Conservation (phyloP, 2,888 invertebrate genomes). For the Noctua fimbriata region DNA sequence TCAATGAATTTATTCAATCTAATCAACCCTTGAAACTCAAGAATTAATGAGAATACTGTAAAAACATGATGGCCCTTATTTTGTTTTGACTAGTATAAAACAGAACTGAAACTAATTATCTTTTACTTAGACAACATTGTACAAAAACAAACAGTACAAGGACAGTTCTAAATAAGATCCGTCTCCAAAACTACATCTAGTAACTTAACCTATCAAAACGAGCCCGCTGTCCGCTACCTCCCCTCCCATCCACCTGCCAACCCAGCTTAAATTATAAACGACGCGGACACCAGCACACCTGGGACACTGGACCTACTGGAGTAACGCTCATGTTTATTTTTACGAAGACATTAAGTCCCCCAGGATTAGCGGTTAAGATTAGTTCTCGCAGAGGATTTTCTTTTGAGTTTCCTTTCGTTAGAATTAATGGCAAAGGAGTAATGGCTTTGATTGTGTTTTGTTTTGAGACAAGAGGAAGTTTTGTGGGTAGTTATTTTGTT, state of each 20-base stretch:
- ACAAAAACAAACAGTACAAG: neutral
- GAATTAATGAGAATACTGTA: too few relatives aligned
- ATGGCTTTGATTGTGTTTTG: constrained; percentile 13
- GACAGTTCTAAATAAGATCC: neutral
- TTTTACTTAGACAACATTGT: neutral
- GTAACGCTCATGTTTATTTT: constrained; percentile 77
- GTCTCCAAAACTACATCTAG: neutral
- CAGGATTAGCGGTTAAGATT: constrained; percentile 58
- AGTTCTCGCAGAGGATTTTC: constrained; percentile 40
- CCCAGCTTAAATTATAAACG: constrained; percentile 84
- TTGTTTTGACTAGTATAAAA: neutral
- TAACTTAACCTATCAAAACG: constrained; percentile 36
- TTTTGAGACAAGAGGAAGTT: neutral
- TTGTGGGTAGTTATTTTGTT: neutral
- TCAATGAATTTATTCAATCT: too few relatives aligned
- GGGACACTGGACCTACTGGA: constrained; percentile 75
- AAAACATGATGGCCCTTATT: too few relatives aligned
- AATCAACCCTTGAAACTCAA: too few relatives aligned
- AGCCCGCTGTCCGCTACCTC: constrained; percentile 53
- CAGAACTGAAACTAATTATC: neutral
- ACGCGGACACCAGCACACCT: constrained; percentile 80
- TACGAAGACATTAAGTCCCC: constrained; percentile 65
- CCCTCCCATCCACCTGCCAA: constrained; percentile 65
- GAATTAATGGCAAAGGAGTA: constrained; percentile 12
- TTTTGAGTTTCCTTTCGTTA: constrained; percentile 12